Base-by-base conservation (phyloP, 2,888 invertebrate species). In the Teleiodes luculella region DNA sequence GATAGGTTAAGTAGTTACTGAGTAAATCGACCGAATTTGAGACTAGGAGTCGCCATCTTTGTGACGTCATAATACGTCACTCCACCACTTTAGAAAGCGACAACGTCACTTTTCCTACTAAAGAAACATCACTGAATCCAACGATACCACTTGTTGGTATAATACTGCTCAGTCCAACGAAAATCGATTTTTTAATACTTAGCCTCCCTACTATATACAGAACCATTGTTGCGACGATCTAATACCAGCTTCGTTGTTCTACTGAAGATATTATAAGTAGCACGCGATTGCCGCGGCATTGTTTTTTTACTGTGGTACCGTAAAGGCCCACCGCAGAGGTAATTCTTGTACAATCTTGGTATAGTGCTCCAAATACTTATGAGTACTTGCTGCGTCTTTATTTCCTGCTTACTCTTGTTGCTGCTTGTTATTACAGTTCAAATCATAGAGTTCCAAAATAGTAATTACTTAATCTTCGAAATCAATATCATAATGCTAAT, bases 331-430 rank as follows among this genome's bases (percentile, higher is more conserved):
- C 56, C 55, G 43, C 55, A 55, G 46, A 48, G 33, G 30, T 47
- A 41, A 24, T 48, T 48, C 31, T 36, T 16, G 18, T 16, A 11
- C 14, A 46, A 14, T 35, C 11, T 20, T 45, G 45, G 31, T 28
- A 16, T 47, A 16, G 20, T 68, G 63, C 60, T 59, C 63, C 58
- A 59, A 67, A 66, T 68, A 43, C 13, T 41, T 41, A 4, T 8
- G 20, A 28, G 13, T 13, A 43, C 43, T 28, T 24, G n/a, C 43
- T 43, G 10, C 11, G 18, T 14, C 10, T 43, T 43, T 28, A 28
- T 28, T 7, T 24, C 7, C 24, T n/a, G n/a, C 24, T 43, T 13
- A 10, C 1, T 4, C 4, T 43, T 28, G 11, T 28, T 43, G 43
- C 28, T 0, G 28, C 20, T 43, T 4, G 7, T 2, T 4, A 16